Percentiles rank a stretch among this genome's conserved stretches.
phyloP scores from a whole-genome alignment of 2,888 invertebrate genomes.

The Idaea aversata region DNA sequence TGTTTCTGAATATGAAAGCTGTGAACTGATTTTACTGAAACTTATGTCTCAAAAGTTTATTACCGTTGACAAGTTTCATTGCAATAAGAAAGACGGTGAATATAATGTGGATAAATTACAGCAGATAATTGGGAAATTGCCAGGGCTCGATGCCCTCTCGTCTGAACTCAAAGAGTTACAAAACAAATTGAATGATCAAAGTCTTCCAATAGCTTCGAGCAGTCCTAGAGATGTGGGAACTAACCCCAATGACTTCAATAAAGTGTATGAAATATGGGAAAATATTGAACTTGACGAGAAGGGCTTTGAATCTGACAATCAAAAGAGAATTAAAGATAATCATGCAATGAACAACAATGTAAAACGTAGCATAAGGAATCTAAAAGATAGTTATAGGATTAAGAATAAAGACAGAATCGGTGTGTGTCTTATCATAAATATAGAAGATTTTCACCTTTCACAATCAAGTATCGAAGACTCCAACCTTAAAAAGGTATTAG shows the following conservation, averaged over 20 bases:
- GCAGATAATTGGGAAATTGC: constrained; percentile 53
- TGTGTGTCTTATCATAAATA: constrained; percentile 67
- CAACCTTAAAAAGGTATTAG: constrained; percentile 34
- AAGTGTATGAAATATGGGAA: not conserved
- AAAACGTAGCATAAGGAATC: constrained; percentile 48
- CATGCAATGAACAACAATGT: constrained; percentile 34
- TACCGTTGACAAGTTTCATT: constrained; percentile 34
- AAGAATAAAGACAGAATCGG: constrained; percentile 58
- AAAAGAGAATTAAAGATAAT: not conserved
- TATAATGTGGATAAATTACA: constrained; percentile 47
- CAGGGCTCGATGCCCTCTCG: constrained; percentile 45
- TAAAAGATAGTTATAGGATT: constrained; percentile 52
- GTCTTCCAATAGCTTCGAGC: constrained; percentile 24
- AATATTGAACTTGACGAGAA: constrained; percentile 17
- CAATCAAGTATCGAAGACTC: constrained; percentile 50
- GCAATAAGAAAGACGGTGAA: constrained; percentile 34
- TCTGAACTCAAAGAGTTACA: constrained; percentile 48
- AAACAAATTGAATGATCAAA: constrained; percentile 36
- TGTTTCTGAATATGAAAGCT: constrained; percentile 51
- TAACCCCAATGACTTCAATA: not conserved
- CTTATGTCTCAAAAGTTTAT: constrained; percentile 65
- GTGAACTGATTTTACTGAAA: constrained; percentile 63
- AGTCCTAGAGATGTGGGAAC: constrained; percentile 20
- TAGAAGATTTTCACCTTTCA: constrained; percentile 65
- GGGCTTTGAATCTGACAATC: constrained; percentile 9